These are phyloP conservation scores for Drosophila imparisetae DNA, from an alignment of 2,888 invertebrate species.

Conservation along the genomic window DNA sequence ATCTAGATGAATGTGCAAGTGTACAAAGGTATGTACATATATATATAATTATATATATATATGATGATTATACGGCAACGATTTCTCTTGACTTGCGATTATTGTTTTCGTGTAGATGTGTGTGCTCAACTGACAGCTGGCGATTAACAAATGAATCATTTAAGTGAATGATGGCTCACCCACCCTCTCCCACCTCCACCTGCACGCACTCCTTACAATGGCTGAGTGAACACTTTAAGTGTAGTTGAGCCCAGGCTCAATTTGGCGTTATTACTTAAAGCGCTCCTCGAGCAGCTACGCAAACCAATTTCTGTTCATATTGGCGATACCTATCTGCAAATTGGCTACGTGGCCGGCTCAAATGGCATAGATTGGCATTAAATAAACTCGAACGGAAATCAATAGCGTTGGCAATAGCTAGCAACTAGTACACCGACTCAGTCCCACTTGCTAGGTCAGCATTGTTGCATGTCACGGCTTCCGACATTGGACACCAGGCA, in stretches of 20 bases:
- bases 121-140: conserved; percentile 63
- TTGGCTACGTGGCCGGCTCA: conserved; percentile 70
- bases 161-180: conserved; percentile 62
- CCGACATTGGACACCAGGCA: conserved; percentile 62
- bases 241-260: conserved; percentile 23
- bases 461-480: conserved; percentile 64
- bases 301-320: conserved; percentile 40
- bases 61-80: conserved; percentile 36
- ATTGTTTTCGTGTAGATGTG: conserved; percentile 65
- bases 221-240: conserved; percentile 41
- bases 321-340: conserved; percentile 54
- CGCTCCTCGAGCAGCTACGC: conserved; percentile 26
- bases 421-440: conserved; percentile 9
- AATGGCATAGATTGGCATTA: conserved; percentile 62
- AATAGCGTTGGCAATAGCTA: conserved; percentile 36
- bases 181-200: neutral
- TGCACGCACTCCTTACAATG: neutral
- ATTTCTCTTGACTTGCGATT: conserved; percentile 75
- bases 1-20: conserved; percentile 1
- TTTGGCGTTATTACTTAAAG: conserved; percentile 33
- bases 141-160: conserved; percentile 76
- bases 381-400: conserved; percentile 61
- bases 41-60: conserved; percentile 11
- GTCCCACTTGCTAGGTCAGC: conserved; percentile 58
- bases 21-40: conserved; percentile 8